These are phyloP conservation scores for Drosophila incognita DNA, from an alignment of 2,888 invertebrate genomes.

Conservation along the genomic window DNA sequence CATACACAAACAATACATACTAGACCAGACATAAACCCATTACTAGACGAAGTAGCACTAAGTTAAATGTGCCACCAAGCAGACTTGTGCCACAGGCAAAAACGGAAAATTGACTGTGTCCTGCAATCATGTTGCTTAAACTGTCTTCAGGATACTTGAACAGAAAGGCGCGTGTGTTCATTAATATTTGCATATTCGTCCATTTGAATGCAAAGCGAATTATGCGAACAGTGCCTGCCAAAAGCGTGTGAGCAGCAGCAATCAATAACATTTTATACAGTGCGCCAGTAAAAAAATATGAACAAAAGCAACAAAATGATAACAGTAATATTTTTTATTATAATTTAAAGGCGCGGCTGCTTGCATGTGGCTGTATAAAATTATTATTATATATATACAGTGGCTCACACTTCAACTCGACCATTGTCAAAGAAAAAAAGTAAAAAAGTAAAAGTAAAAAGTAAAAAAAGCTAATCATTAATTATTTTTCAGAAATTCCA, in stretches of 20 bases:
- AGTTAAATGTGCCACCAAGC: background rate
- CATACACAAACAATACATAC: background rate
- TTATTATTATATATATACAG: background rate
- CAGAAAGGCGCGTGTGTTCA: conserved; percentile 5
- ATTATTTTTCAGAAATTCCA: too few species aligned
- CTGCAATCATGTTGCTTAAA: background rate
- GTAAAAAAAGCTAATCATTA: too few species aligned
- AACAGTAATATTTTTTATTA: conserved; percentile 44
- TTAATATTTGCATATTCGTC: conserved; percentile 16
- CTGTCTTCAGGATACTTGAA: background rate
- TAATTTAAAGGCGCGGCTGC: conserved; percentile 37
- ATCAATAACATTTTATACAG: conserved; percentile 28
- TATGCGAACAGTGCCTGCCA: conserved; percentile 12
- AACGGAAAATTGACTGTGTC: background rate
- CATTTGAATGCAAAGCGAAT: conserved; percentile 18
- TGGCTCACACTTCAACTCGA: too few species aligned
- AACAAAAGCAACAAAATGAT: conserved; percentile 2
- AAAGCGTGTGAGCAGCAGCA: conserved; percentile 8
- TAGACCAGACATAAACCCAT: background rate
- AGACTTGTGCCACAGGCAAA: background rate
- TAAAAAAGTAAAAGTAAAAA: too few species aligned
- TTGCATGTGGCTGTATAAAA: conserved; percentile 8
- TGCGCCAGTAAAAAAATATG: background rate
- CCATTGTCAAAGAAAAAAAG: too few species aligned
- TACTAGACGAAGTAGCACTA: background rate